phyloP scores from a whole-genome alignment of 2,113 vertebrate genomes.

The Excalfactoria chinensis region DNA sequence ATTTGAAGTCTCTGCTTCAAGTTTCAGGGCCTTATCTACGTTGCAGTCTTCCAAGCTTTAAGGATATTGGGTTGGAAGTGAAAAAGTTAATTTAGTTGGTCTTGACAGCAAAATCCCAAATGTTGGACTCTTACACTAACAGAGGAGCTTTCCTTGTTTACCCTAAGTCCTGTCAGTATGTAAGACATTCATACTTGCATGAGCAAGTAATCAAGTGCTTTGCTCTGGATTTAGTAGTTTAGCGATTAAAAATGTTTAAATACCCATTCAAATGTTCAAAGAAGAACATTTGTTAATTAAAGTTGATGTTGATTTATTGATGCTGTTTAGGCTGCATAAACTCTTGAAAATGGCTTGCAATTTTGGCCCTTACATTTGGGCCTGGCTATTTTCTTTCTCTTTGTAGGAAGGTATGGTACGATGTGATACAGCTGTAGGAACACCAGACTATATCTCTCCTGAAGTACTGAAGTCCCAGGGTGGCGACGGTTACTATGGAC shows the following conservation, averaged over 20 bases:
- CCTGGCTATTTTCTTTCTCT: neutral
- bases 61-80: neutral
- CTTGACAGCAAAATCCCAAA: neutral
- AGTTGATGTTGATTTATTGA: neutral
- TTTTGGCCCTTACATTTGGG: neutral
- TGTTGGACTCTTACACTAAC: neutral
- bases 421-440: conserved; percentile 98
- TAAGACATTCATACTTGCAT: neutral
- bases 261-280: neutral
- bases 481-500: conserved; percentile 96
- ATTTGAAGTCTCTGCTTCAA: neutral
- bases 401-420: conserved; percentile 98
- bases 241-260: neutral
- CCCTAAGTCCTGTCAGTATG: neutral
- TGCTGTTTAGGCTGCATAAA: neutral
- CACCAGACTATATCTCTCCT: conserved; percentile 98
- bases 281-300: neutral
- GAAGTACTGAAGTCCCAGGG: conserved; percentile 99
- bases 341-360: neutral
- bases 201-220: neutral
- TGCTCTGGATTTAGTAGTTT: neutral
- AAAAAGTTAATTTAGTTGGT: neutral
- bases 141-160: neutral
- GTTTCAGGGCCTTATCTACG: neutral
- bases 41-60: neutral